Evolutionary conservation across 2,888 invertebrate genomes (phyloP).

Genomic region (Drosophila macrospina): DNA sequence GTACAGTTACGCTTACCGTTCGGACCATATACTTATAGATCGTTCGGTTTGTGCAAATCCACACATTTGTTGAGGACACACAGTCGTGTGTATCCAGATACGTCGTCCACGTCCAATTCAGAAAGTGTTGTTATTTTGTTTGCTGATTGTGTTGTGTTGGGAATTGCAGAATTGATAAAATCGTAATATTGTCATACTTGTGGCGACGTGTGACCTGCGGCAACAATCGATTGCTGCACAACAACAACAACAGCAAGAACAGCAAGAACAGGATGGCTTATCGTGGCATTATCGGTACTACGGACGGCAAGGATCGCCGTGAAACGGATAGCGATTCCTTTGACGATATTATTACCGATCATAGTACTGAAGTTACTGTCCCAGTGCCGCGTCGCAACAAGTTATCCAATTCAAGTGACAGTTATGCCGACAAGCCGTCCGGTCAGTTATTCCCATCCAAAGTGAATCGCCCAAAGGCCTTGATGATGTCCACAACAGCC

Average conservation of each 20-base stretch:
- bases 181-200: conserved; percentile 6
- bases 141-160: background rate
- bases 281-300: conserved; percentile 60
- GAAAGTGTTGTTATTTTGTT: background rate
- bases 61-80: background rate
- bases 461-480: background rate
- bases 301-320: conserved; percentile 20
- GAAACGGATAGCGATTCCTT: conserved; percentile 55
- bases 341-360: conserved; percentile 44
- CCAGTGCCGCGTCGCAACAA: conserved; percentile 9
- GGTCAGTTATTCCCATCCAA: background rate
- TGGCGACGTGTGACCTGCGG: conserved; percentile 6
- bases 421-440: background rate
- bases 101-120: background rate
- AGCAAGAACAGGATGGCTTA: conserved; percentile 67
- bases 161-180: background rate
- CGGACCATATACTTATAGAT: background rate
- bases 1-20: too few relatives aligned
- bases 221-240: conserved; percentile 12
- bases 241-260: too few relatives aligned
- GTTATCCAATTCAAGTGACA: background rate
- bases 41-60: background rate
- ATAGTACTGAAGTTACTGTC: conserved; percentile 3
- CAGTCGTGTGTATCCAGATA: background rate
- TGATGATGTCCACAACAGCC: background rate